These are phyloP conservation scores for Sphecodes monilicornis DNA, from an alignment of 2,888 invertebrate species.

Conservation along the genomic window DNA sequence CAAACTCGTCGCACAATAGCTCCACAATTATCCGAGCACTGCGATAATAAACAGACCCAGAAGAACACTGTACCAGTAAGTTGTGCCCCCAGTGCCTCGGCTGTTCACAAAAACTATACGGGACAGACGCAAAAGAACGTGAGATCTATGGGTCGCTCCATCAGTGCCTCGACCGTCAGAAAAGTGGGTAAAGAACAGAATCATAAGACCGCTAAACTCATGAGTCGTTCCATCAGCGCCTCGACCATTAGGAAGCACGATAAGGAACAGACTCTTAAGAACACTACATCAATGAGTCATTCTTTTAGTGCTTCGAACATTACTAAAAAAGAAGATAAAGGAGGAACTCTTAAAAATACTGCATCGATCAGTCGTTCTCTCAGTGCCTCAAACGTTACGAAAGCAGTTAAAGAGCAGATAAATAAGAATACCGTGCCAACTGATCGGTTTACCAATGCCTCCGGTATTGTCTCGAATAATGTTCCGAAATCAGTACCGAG, in stretches of 20 bases:
- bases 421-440: neutral
- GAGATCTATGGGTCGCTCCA: neutral
- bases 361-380: slow-evolving; percentile 6
- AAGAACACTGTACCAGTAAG: neutral
- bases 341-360: neutral
- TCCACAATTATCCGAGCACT: neutral
- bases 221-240: neutral
- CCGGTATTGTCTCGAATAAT: slow-evolving; percentile 8
- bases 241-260: neutral
- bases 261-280: neutral
- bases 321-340: slow-evolving; percentile 1
- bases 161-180: neutral
- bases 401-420: neutral
- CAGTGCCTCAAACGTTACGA: neutral
- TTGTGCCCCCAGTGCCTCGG: neutral
- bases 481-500: slow-evolving; percentile 63
- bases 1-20: slow-evolving; percentile 37
- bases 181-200: neutral
- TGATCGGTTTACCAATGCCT: neutral
- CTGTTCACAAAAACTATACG: neutral
- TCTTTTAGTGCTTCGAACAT: neutral
- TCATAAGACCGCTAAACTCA: neutral
- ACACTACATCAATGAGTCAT: neutral
- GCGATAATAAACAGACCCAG: neutral
- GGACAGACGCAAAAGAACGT: neutral